phyloP scores from a whole-genome alignment of 2,797 vertebrate species.

The Pipistrellus kuhlii region DNA sequence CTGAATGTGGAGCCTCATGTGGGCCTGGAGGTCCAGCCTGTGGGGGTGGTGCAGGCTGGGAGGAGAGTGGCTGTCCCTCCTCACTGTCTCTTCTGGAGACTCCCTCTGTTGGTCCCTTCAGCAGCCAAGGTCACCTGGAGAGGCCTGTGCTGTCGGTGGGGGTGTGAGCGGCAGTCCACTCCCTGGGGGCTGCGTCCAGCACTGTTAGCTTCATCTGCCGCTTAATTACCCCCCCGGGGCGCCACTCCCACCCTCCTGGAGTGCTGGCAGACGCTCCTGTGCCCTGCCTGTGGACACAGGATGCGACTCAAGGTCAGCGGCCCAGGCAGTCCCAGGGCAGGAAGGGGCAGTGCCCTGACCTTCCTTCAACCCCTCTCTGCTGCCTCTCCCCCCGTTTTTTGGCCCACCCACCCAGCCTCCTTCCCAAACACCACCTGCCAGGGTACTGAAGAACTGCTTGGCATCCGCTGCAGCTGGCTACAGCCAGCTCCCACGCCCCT shows the following conservation, averaged over 20 bases:
- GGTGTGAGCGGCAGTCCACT: constrained; percentile 73
- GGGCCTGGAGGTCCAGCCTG: background rate
- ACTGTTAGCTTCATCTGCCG: constrained; percentile 86
- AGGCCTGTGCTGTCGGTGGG: constrained; percentile 18
- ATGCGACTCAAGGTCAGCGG: constrained; percentile 70
- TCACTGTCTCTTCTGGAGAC: background rate
- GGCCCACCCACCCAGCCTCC: constrained; percentile 42
- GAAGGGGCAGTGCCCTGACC: constrained; percentile 25
- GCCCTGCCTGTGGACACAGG: constrained; percentile 58
- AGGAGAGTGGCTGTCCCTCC: background rate
- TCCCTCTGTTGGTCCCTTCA: background rate
- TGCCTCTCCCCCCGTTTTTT: constrained; percentile 5
- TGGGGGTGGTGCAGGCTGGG: background rate
- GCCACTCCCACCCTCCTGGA: constrained; percentile 66
- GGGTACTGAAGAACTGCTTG: constrained; percentile 52
- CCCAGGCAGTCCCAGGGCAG: constrained; percentile 31
- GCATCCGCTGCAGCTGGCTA: constrained; percentile 72
- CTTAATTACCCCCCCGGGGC: constrained; percentile 87
- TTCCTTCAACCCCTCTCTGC: constrained; percentile 50
- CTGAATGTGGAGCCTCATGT: background rate
- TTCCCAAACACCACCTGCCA: constrained; percentile 70
- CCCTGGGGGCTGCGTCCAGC: constrained; percentile 86
- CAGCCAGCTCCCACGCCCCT: constrained; percentile 51
- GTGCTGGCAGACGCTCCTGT: constrained; percentile 64
- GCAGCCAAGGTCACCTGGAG: constrained; percentile 80